A percentile compares a stretch with the other conserved stretches of the same genome.
Evolutionary conservation across 2,888 invertebrate species (phyloP).

Genomic region (Chaetogeoica ovagalla): DNA sequence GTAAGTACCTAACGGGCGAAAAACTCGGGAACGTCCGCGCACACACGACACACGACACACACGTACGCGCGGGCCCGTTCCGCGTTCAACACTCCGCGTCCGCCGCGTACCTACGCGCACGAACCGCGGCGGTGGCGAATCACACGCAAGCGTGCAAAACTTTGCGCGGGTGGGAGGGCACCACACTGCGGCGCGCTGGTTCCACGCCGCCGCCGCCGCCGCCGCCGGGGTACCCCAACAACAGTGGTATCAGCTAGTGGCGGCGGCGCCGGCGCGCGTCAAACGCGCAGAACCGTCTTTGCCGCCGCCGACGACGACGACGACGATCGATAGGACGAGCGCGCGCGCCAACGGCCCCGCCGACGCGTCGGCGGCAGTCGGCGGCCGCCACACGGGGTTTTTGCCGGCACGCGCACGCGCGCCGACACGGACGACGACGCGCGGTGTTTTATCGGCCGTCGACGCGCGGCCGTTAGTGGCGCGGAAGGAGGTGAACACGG

Average conservation of each 20-base stretch:
- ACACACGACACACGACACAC: too few relatives aligned
- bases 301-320: constrained; percentile 23
- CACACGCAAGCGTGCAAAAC: too few relatives aligned
- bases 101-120: too few relatives aligned
- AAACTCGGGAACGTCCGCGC: too few relatives aligned
- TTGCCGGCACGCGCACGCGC: neutral
- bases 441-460: constrained; percentile 58
- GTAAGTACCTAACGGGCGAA: too few relatives aligned
- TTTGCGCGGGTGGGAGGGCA: too few relatives aligned
- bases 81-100: too few relatives aligned
- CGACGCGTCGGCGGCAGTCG: neutral
- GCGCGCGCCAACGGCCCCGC: constrained; percentile 21
- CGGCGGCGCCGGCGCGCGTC: too few relatives aligned
- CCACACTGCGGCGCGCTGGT: too few relatives aligned
- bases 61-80: neutral
- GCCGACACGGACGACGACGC: constrained; percentile 54
- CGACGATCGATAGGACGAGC: constrained; percentile 48
- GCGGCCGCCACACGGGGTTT: constrained; percentile 7
- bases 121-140: too few relatives aligned
- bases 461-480: constrained; percentile 54
- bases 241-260: too few relatives aligned
- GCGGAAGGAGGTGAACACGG: constrained; percentile 58
- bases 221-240: too few relatives aligned
- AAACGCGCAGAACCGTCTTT: constrained; percentile 19
- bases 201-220: constrained; percentile 26